A percentile compares a stretch with the other conserved stretches of the same genome.
Evolutionary conservation across 2,113 vertebrate genomes (phyloP).

Genomic region (Xiphophorus maculatus): DNA sequence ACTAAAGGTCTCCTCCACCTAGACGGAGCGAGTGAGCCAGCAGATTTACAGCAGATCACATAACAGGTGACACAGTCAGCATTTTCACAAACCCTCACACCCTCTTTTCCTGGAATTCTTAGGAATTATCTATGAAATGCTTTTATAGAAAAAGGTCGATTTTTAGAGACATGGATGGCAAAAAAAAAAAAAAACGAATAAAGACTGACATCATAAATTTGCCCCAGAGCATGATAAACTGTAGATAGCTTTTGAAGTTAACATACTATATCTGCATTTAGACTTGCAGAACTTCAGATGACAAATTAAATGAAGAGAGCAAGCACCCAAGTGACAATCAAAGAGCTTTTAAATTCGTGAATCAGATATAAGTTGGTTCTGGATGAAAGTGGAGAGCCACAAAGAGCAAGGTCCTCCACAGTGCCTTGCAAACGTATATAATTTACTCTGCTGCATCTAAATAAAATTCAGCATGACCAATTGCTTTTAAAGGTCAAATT

Average conservation of each 20-base stretch:
- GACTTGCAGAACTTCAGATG: not conserved
- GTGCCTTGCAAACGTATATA: not conserved
- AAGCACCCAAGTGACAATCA: conserved; percentile 42
- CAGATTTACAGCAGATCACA: conserved; percentile 44
- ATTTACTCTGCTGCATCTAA: not conserved
- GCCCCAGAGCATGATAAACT: not conserved
- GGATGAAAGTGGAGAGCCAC: conserved; percentile 5
- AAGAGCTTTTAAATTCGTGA: conserved; percentile 42
- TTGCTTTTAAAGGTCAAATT: not conserved
- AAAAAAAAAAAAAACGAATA: too few species aligned
- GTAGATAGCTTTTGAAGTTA: not conserved
- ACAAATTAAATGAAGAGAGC: not conserved
- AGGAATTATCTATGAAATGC: not conserved
- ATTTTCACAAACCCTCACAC: not conserved
- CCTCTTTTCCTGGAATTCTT: conserved; percentile 11
- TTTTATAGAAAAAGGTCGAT: not conserved
- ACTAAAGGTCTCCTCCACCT: conserved; percentile 2
- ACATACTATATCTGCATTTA: not conserved
- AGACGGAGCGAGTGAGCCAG: not conserved
- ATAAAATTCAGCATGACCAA: not conserved
- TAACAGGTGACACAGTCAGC: conserved; percentile 34
- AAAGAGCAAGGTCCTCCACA: not conserved
- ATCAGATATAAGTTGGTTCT: conserved; percentile 30
- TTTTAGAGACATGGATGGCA: not conserved
- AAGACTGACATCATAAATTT: not conserved